Evolutionary conservation across 2,888 invertebrate genomes (phyloP).

Genomic region (Neoscelio sp.): DNA sequence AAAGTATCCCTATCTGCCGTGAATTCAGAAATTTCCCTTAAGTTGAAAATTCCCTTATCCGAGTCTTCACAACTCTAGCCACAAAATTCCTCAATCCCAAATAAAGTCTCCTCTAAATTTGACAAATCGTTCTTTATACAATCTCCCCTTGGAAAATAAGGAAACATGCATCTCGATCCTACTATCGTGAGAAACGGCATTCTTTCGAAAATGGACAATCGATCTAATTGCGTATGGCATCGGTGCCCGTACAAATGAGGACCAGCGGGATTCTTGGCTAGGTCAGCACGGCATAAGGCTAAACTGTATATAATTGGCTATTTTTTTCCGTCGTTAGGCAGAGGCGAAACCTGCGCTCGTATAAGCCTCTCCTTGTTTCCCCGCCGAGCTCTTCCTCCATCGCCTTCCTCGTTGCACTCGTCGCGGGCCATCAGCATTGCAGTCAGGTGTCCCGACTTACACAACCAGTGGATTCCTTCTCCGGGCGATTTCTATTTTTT

Average conservation of each 20-base stretch:
- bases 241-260: constrained; percentile 51
- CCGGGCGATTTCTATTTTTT: constrained; percentile 79
- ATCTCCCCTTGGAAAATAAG: constrained; percentile 47
- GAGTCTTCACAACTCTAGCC: too few species aligned
- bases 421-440: constrained; percentile 78
- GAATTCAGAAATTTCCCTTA: background rate
- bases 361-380: background rate
- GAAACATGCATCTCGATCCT: constrained; percentile 43
- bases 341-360: background rate
- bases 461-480: constrained; percentile 80
- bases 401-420: constrained; percentile 69
- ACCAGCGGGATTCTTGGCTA: constrained; percentile 59
- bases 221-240: constrained; percentile 59
- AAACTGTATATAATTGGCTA: constrained; percentile 62
- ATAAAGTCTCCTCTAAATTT: constrained; percentile 35
- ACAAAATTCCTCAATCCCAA: constrained; percentile 22
- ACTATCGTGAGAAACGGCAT: constrained; percentile 40
- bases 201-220: constrained; percentile 58
- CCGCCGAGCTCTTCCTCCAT: background rate
- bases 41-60: background rate
- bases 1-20: background rate
- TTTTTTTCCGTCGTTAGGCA: constrained; percentile 38
- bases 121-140: constrained; percentile 51
- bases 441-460: constrained; percentile 81
- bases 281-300: constrained; percentile 51